A percentile compares a stretch with the other conserved stretches of the same genome.
These are phyloP conservation scores for Parapsyche elsis DNA, from an alignment of 1,140 invertebrate genomes.

Conservation along the genomic window DNA sequence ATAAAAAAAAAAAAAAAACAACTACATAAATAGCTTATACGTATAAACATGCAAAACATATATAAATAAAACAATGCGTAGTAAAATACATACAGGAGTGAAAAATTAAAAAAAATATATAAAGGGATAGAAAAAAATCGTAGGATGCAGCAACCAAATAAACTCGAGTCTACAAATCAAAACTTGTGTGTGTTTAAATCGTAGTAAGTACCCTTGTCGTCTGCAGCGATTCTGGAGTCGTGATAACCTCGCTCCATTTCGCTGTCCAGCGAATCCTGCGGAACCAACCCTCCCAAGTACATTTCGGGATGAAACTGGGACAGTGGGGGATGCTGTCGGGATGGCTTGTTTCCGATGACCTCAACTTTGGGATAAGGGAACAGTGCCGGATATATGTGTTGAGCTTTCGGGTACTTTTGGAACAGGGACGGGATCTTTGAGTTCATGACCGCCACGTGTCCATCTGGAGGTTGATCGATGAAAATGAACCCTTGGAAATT, in stretches of 20 bases:
- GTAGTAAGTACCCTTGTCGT: constrained; percentile 53
- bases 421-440: constrained; percentile 76
- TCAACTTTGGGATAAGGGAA: constrained; percentile 68
- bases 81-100: background rate
- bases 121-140: constrained; percentile 19
- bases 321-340: constrained; percentile 52
- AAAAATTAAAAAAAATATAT: constrained; percentile 11
- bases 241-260: constrained; percentile 51
- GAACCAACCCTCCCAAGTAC: constrained; percentile 45
- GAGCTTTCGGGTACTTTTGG: constrained; percentile 78
- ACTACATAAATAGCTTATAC: background rate
- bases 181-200: constrained; percentile 8
- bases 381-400: constrained; percentile 76
- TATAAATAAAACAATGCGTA: background rate
- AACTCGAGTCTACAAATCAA: constrained; percentile 25
- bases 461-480: constrained; percentile 55
- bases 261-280: constrained; percentile 48
- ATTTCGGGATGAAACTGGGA: constrained; percentile 54
- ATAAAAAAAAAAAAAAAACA: background rate
- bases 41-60: constrained; percentile 5
- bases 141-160: constrained; percentile 32
- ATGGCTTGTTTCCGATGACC: constrained; percentile 54
- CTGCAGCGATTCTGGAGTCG: constrained; percentile 45
- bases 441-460: constrained; percentile 49
- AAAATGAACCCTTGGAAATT: constrained; percentile 55